Conservation (phyloP, 2,113 vertebrate species). For the Jaculus jaculus region DNA sequence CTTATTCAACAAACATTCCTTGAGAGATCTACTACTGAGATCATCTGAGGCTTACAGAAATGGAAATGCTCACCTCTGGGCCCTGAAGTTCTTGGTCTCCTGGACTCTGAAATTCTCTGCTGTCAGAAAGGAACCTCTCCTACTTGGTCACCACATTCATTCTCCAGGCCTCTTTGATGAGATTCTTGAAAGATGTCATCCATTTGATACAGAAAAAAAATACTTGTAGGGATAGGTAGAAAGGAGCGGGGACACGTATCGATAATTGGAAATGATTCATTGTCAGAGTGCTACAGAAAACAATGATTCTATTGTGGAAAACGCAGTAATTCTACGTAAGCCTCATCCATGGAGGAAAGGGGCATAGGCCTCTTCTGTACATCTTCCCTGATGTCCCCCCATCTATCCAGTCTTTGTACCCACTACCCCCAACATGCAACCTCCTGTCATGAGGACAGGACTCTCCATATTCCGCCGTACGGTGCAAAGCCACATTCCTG, state of each 20-base stretch:
- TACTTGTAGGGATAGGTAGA: background rate
- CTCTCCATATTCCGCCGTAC: background rate
- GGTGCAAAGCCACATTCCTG: background rate
- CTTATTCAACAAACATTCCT: background rate
- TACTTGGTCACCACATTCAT: background rate
- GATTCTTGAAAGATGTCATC: background rate
- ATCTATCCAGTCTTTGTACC: background rate
- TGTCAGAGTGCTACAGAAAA: slow-evolving; percentile 60
- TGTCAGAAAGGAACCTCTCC: slow-evolving; percentile 44
- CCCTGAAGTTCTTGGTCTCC: background rate
- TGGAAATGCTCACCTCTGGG: background rate
- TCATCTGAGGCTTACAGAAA: background rate
- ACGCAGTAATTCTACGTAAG: background rate
- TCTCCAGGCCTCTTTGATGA: background rate
- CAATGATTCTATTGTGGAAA: slow-evolving; percentile 51
- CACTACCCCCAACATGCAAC: fast-evolving
- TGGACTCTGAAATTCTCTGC: background rate
- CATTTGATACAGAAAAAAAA: background rate
- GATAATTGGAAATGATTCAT: slow-evolving; percentile 53
- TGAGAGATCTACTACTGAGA: background rate
- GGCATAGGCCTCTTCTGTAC: background rate
- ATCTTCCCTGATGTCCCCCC: background rate
- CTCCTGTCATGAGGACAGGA: background rate
- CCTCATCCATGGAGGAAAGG: background rate
- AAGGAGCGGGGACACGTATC: background rate